Conservation (phyloP, 2,113 vertebrate species). For the Sialia sialis region DNA sequence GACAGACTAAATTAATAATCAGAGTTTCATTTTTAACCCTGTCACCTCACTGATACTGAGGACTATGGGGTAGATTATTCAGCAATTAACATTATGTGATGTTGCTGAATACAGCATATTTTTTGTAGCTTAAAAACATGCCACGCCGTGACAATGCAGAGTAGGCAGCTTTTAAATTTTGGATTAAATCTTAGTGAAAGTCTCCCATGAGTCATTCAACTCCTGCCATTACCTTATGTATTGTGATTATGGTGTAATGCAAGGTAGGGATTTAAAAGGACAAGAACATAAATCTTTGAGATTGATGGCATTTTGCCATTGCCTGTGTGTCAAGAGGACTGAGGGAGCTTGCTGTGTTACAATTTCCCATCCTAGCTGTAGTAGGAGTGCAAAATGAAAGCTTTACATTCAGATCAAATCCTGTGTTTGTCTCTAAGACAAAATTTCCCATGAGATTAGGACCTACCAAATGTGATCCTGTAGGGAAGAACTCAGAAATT, state of each 20-base stretch:
- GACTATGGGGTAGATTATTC: background rate
- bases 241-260: background rate
- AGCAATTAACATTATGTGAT: background rate
- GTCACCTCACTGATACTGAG: background rate
- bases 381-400: background rate
- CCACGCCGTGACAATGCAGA: background rate
- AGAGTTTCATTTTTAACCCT: background rate
- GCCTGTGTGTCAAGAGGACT: background rate
- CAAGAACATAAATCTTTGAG: constrained; percentile 17
- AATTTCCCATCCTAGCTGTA: background rate
- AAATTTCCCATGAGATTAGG: background rate
- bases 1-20: background rate
- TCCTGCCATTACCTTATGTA: constrained; percentile 9
- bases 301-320: constrained; percentile 6
- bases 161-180: constrained; percentile 32
- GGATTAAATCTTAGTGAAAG: constrained; percentile 13
- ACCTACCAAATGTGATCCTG: background rate
- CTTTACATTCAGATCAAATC: background rate
- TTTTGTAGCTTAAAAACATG: background rate
- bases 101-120: constrained; percentile 14
- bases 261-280: constrained; percentile 36
- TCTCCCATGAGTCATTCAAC: constrained; percentile 14
- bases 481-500: background rate
- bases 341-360: background rate
- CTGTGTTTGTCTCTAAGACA: background rate